phyloP scores from a whole-genome alignment of 2,888 invertebrate genomes.

The Amaurobius ferox region DNA sequence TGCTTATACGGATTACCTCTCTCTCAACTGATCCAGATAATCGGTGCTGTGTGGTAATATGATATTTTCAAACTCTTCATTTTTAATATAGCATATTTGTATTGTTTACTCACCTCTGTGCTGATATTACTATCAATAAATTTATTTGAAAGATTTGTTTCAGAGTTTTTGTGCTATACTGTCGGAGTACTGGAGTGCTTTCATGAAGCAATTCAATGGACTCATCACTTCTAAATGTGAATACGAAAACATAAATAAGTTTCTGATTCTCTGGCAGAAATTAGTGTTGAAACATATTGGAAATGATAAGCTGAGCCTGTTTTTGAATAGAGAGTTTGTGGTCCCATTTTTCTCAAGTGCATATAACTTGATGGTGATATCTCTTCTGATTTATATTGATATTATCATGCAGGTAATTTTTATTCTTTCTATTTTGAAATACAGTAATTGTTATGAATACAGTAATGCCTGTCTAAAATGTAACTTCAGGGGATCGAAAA shows the following conservation, averaged over 20 bases:
- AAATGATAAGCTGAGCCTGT: neutral
- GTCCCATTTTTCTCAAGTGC: constrained; percentile 13
- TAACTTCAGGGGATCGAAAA: too few species aligned
- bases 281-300: neutral
- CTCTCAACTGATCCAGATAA: too few species aligned
- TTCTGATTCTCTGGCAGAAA: neutral
- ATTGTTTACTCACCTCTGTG: neutral
- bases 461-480: too few species aligned
- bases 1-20: too few species aligned
- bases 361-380: neutral
- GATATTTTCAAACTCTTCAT: too few species aligned
- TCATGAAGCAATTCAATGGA: neutral
- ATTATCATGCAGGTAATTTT: constrained; percentile 36
- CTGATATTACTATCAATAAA: neutral
- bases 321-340: constrained; percentile 20
- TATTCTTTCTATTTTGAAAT: neutral
- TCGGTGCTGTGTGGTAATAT: too few species aligned
- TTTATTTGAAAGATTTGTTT: neutral
- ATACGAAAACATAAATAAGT: neutral
- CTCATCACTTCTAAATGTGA: neutral
- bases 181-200: neutral
- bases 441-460: neutral
- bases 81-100: too few species aligned
- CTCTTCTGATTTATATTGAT: constrained; percentile 28
- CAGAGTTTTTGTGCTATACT: neutral